Percentiles rank a stretch among this genome's conserved stretches.
phyloP scores from a whole-genome alignment of 2,888 invertebrate species.

The Drosophila algonquin region DNA sequence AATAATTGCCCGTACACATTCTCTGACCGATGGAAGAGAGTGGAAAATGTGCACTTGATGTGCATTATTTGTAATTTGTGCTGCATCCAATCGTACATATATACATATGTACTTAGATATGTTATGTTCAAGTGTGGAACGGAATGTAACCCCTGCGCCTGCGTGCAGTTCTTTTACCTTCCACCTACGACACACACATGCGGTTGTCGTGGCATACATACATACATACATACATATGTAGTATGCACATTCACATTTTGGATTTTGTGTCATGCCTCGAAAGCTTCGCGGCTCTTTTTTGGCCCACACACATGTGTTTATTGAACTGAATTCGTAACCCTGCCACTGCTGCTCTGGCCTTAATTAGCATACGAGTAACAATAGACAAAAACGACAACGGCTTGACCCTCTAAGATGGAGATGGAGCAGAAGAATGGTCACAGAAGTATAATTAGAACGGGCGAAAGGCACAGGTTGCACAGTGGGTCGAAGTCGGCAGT shows the following conservation, averaged over 20 bases:
- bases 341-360: conserved; percentile 49
- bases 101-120: not conserved
- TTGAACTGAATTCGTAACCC: conserved; percentile 72
- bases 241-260: not conserved
- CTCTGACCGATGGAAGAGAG: conserved; percentile 50
- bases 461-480: conserved; percentile 69
- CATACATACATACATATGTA: too few relatives aligned
- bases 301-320: conserved; percentile 42
- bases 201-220: too few relatives aligned
- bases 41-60: conserved; percentile 49
- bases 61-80: conserved; percentile 60
- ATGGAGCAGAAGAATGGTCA: conserved; percentile 52
- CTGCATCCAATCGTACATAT: conserved; percentile 7
- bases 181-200: not conserved
- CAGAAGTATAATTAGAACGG: conserved; percentile 66
- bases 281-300: conserved; percentile 8
- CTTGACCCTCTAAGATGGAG: conserved; percentile 52
- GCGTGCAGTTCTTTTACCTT: conserved; percentile 6
- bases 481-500: conserved; percentile 50
- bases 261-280: conserved; percentile 30
- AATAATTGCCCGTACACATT: conserved; percentile 69
- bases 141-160: not conserved
- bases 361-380: conserved; percentile 74
- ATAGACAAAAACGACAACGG: conserved; percentile 50
- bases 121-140: conserved; percentile 4